These are phyloP conservation scores for Platorchestia sp. DNA, from an alignment of 1,140 invertebrate genomes.

Conservation along the genomic window DNA sequence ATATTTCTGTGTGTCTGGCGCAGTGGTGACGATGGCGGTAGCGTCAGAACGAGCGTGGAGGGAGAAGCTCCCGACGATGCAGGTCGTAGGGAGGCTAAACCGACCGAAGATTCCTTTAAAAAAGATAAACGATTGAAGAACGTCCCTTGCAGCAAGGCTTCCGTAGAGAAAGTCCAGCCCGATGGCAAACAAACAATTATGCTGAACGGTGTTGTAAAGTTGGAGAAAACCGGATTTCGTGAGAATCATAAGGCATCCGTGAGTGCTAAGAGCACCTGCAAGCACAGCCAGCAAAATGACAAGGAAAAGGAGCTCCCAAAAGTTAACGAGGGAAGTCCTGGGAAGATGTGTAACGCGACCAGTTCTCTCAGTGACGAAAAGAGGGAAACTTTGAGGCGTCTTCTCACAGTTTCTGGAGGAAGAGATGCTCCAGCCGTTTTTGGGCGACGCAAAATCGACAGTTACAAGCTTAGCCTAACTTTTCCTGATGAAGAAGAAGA, in stretches of 20 bases:
- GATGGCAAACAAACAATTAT: neutral
- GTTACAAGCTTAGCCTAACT: conserved; percentile 36
- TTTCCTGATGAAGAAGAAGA: conserved; percentile 43
- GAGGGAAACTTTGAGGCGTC: conserved; percentile 16
- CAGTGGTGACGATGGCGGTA: neutral
- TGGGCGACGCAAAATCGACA: conserved; percentile 17
- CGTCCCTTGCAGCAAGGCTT: neutral
- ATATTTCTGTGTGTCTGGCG: neutral
- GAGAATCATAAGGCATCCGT: conserved; percentile 11
- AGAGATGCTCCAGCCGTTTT: neutral
- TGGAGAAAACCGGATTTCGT: neutral
- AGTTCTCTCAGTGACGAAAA: conserved; percentile 45
- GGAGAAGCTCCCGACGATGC: neutral
- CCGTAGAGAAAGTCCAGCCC: neutral
- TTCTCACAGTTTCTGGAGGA: conserved; percentile 4
- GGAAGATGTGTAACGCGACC: neutral
- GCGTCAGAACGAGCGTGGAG: neutral
- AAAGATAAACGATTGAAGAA: conserved; percentile 29
- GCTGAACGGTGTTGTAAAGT: neutral
- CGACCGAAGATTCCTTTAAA: neutral
- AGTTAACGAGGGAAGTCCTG: neutral
- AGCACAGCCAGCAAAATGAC: neutral
- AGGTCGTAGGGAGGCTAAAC: neutral
- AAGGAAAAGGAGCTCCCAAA: neutral
- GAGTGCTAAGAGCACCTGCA: neutral